These are phyloP conservation scores for Agrilus cyanescens DNA, from an alignment of 2,888 invertebrate genomes.

Conservation along the genomic window DNA sequence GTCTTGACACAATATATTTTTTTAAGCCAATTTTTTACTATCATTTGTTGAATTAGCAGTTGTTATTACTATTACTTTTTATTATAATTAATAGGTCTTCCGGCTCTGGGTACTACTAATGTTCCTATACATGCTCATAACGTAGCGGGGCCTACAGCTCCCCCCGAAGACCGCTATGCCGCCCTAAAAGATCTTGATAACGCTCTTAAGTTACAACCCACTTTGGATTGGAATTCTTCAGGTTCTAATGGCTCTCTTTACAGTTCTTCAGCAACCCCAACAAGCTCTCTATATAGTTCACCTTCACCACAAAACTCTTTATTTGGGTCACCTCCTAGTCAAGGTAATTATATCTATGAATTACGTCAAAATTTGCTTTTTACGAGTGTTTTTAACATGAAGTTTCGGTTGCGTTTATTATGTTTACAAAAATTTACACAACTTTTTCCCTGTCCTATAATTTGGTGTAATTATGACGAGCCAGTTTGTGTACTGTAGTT, in stretches of 20 bases:
- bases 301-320: slow-evolving; percentile 32
- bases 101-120: slow-evolving; percentile 15
- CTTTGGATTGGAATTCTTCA: slow-evolving; percentile 28
- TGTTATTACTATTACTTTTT: too few species aligned
- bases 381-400: neutral
- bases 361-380: neutral
- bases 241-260: slow-evolving; percentile 32
- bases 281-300: slow-evolving; percentile 32
- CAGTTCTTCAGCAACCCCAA: slow-evolving; percentile 30
- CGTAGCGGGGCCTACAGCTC: slow-evolving; percentile 12
- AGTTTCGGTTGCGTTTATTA: too few species aligned
- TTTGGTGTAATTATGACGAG: neutral
- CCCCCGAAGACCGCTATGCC: slow-evolving; percentile 84
- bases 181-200: slow-evolving; percentile 88
- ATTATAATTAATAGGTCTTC: slow-evolving; percentile 19
- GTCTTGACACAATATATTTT: too few species aligned
- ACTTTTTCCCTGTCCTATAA: neutral
- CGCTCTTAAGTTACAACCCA: slow-evolving; percentile 50
- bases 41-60: too few species aligned
- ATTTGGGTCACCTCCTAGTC: slow-evolving; percentile 36
- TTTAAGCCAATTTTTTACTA: too few species aligned
- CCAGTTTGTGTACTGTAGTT: slow-evolving; percentile 1
- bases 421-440: neutral
- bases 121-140: slow-evolving; percentile 2
- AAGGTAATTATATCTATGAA: slow-evolving; percentile 23